Evolutionary conservation across 2,888 invertebrate genomes (phyloP).

Genomic region (Drosophila stalkeri): DNA sequence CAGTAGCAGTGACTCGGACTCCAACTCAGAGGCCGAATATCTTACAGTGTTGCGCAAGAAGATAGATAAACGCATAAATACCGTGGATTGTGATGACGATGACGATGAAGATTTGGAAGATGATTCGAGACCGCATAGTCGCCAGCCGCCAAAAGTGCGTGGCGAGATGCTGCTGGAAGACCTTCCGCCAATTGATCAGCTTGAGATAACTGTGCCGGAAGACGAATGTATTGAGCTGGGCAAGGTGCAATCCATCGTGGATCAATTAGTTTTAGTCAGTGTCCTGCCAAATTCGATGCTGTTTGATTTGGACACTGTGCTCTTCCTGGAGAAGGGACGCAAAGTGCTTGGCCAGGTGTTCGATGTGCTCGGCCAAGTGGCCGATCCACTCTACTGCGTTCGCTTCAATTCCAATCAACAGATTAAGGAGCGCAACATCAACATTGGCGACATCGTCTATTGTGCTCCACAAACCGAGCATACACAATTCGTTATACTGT

Average conservation of each 20-base stretch:
- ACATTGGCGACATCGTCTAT: constrained; percentile 90
- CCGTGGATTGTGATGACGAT: constrained; percentile 73
- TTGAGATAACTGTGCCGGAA: constrained; percentile 91
- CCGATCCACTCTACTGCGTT: constrained; percentile 94
- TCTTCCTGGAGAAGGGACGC: constrained; percentile 93
- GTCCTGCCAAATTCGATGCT: constrained; percentile 90
- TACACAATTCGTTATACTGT: constrained; percentile 91
- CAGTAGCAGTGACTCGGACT: constrained; percentile 63
- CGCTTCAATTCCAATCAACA: constrained; percentile 93
- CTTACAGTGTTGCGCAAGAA: constrained; percentile 70
- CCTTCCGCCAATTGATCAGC: constrained; percentile 92
- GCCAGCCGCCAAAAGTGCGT: constrained; percentile 78
- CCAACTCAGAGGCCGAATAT: constrained; percentile 75
- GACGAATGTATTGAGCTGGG: constrained; percentile 91
- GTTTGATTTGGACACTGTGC: constrained; percentile 93
- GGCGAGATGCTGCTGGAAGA: constrained; percentile 87
- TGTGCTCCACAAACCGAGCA: constrained; percentile 92
- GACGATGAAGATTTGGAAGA: constrained; percentile 68
- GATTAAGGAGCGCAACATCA: constrained; percentile 89
- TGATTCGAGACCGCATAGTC: constrained; percentile 49
- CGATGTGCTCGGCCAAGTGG: constrained; percentile 96
- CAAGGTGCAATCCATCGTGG: constrained; percentile 89
- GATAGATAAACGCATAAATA: constrained; percentile 75
- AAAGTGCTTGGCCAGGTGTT: constrained; percentile 90
- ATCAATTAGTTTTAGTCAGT: constrained; percentile 90